Conservation (phyloP, 2,888 invertebrate species). For the Lysandra bellargus region DNA sequence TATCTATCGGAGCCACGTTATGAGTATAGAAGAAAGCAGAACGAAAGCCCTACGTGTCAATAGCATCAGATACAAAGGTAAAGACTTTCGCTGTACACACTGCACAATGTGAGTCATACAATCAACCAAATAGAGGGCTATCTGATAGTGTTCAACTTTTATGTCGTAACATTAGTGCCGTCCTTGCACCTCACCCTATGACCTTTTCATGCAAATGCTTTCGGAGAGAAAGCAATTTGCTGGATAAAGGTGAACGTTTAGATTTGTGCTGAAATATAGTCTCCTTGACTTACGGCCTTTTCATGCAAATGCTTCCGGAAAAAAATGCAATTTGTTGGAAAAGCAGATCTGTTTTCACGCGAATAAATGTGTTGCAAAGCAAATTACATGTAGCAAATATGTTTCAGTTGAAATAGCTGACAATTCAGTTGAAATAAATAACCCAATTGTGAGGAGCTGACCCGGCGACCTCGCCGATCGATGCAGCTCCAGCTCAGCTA, state of each 20-base stretch:
- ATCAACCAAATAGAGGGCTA: not conserved
- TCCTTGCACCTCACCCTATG: not conserved
- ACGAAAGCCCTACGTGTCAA: not conserved
- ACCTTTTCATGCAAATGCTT: not conserved
- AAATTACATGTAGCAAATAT: slow-evolving; percentile 13
- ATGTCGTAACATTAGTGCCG: not conserved
- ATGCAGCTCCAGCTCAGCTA: slow-evolving; percentile 17
- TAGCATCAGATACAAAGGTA: not conserved
- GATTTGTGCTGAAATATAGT: not conserved
- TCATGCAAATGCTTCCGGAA: not conserved
- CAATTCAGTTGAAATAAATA: not conserved
- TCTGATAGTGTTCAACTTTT: not conserved
- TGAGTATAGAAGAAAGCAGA: not conserved
- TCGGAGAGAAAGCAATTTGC: not conserved
- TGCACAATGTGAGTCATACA: not conserved
- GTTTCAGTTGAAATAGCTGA: slow-evolving; percentile 3
- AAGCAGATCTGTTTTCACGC: not conserved
- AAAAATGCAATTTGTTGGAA: not conserved
- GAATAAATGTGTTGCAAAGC: not conserved
- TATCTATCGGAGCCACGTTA: not conserved
- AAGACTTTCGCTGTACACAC: not conserved
- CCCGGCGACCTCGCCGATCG: slow-evolving; percentile 17
- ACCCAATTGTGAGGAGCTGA: slow-evolving; percentile 7
- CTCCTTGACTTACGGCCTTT: not conserved
- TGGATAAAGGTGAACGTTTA: not conserved